Conservation (phyloP, 2,888 invertebrate species). For the Panopea generosa region DNA sequence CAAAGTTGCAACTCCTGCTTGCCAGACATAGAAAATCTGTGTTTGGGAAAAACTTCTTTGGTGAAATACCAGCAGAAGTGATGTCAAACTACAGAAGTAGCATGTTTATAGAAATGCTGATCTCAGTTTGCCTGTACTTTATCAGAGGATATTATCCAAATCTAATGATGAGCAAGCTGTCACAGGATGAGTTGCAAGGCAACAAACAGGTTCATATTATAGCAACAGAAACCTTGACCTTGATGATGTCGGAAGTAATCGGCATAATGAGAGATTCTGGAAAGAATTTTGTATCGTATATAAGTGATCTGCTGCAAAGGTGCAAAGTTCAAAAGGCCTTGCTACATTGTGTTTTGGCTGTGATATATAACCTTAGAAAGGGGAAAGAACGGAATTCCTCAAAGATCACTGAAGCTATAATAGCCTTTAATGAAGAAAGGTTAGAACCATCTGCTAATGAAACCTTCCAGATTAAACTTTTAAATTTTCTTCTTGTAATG, state of each 20-base stretch:
- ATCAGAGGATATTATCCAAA: constrained; percentile 91
- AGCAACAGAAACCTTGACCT: constrained; percentile 90
- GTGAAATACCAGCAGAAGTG: constrained; percentile 87
- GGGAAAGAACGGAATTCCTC: constrained; percentile 62
- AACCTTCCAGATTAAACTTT: constrained; percentile 83
- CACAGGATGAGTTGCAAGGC: constrained; percentile 89
- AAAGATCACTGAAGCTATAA: constrained; percentile 91
- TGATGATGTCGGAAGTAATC: constrained; percentile 90
- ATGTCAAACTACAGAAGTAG: constrained; percentile 90
- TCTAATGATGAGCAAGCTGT: constrained; percentile 89
- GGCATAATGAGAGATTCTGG: constrained; percentile 91
- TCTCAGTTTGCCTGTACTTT: constrained; percentile 91
- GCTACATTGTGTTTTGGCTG: constrained; percentile 92
- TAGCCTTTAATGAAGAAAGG: constrained; percentile 89
- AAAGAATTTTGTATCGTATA: constrained; percentile 91
- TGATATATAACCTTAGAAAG: constrained; percentile 87
- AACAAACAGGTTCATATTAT: constrained; percentile 89
- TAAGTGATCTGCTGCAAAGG: constrained; percentile 89
- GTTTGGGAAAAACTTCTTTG: constrained; percentile 88
- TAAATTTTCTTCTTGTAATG: constrained; percentile 89
- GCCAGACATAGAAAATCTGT: constrained; percentile 93
- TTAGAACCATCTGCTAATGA: constrained; percentile 79
- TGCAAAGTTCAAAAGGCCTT: constrained; percentile 94
- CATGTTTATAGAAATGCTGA: constrained; percentile 92
- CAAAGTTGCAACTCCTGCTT: constrained; percentile 88